A percentile compares a stretch with the other conserved stretches of the same genome.
Conservation (phyloP, 2,888 invertebrate genomes). For the Achlya flavicornis region DNA sequence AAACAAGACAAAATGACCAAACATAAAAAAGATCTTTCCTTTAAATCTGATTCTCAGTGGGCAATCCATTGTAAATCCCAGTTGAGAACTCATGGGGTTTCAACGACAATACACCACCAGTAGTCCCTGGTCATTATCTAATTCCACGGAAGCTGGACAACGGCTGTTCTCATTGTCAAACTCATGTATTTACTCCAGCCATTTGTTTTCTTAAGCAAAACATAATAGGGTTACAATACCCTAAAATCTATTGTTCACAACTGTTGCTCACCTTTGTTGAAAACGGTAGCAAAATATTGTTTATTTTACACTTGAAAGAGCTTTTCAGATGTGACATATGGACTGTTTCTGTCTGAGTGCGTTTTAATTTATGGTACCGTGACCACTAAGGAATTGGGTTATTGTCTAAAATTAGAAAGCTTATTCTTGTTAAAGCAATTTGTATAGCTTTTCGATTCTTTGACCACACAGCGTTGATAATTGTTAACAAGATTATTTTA, state of each 20-base stretch:
- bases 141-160: constrained; percentile 69
- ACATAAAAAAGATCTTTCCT: constrained; percentile 37
- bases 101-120: constrained; percentile 63
- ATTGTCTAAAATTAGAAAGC: constrained; percentile 72
- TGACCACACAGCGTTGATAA: constrained; percentile 15
- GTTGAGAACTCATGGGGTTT: constrained; percentile 62
- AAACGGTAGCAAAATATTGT: constrained; percentile 81
- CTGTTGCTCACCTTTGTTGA: constrained; percentile 68
- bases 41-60: constrained; percentile 58
- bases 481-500: not conserved
- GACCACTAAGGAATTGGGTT: constrained; percentile 70
- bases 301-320: constrained; percentile 74
- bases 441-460: constrained; percentile 9
- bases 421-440: constrained; percentile 10
- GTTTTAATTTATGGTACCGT: constrained; percentile 70
- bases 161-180: constrained; percentile 60
- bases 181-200: constrained; percentile 61
- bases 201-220: constrained; percentile 70
- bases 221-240: constrained; percentile 73
- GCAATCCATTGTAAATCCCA: constrained; percentile 51
- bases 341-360: constrained; percentile 63
- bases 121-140: constrained; percentile 66
- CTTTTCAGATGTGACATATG: constrained; percentile 77
- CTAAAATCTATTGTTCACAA: constrained; percentile 66
- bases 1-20: constrained; percentile 32